Base-by-base conservation (phyloP, 2,888 invertebrate genomes). In the Amblyjoppa fuscipennis region DNA sequence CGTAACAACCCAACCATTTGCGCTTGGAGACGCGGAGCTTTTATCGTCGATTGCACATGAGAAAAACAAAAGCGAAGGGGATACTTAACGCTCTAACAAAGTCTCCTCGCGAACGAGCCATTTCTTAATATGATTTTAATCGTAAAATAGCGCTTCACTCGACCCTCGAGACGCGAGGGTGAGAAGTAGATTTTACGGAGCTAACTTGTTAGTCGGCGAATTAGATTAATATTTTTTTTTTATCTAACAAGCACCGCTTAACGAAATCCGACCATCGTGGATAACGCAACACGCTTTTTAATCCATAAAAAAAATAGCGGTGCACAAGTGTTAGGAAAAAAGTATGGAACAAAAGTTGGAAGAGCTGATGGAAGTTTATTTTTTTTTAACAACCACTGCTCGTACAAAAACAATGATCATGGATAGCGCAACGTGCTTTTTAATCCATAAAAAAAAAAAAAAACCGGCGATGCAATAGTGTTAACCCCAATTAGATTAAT, bases 221-320 rank as follows among this genome's bases (percentile, higher is more conserved):
- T 41, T 61, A 3, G 31, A 31, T 61, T 61, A 28, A 25, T 16
- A 0, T 61, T 61, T 59, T 56, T 25, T 6, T 13, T 28, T 59
- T 61, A 25, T 31, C 41, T 31, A 61, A 49, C 61, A 69, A 70
- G 56, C 61, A 66, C 45, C 20, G 56, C 68, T 81, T 81, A 31
- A 49, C 45, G 34, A 13, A 59, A 59, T 34, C 41, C n/a, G 45
- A 68, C 13, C 59, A 66, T n/a, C 16, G 20, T 59, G 25, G 16
- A 38, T 16, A 31, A 38, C 61, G 41, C 34, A n/a, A 66, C 79
- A 83, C 64, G 83, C 79, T 83, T 83, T 70, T 45, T 79, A 83
- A 83, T 53, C 13, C 25, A 64, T 7, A 45, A 61, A 31, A 45
- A 77, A 49, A 69, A 75, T 20, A 66, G 16, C 28, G n/a, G 13